Conservation (phyloP, 2,113 vertebrate species). For the Eulemur rufifrons region DNA sequence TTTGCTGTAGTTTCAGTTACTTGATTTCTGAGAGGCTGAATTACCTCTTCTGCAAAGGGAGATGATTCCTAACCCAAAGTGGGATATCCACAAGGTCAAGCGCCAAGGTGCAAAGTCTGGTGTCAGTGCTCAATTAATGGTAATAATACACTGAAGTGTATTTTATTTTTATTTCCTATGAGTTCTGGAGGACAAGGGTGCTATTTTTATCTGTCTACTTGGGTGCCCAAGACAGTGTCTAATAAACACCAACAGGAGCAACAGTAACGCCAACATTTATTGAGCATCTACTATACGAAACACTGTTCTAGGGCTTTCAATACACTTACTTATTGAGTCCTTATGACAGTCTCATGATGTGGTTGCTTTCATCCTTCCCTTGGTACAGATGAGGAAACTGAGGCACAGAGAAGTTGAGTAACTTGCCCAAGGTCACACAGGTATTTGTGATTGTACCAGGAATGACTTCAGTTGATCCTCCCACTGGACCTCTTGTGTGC, state of each 20-base stretch:
- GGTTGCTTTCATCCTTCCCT: background rate
- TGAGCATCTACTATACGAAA: background rate
- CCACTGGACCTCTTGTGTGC: rapidly evolving
- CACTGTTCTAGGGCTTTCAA: background rate
- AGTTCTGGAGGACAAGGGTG: background rate
- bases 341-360: rapidly evolving
- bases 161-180: background rate
- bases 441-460: background rate
- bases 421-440: background rate
- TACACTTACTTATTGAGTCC: rapidly evolving
- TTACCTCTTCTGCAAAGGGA: background rate
- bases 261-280: rapidly evolving
- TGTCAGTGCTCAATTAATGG: rapidly evolving
- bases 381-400: rapidly evolving
- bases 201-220: background rate
- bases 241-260: background rate
- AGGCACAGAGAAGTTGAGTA: background rate
- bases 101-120: background rate
- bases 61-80: background rate
- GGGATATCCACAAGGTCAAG: background rate
- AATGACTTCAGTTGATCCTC: background rate
- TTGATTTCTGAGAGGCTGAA: background rate
- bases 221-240: background rate
- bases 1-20: rapidly evolving
- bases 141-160: rapidly evolving